Base-by-base conservation (phyloP, 2,888 invertebrate species). In the Hipparchia semele region DNA sequence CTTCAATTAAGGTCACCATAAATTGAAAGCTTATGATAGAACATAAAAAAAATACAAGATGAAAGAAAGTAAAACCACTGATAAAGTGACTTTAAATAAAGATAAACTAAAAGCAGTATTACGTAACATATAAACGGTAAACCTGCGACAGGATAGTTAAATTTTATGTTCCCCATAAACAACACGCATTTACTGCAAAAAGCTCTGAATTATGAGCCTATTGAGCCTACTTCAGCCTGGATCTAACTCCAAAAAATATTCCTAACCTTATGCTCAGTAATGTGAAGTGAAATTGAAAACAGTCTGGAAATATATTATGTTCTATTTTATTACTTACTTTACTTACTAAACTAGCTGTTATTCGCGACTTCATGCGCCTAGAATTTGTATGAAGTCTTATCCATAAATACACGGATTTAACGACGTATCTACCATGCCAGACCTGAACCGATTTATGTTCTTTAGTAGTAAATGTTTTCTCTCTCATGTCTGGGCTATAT, bases 131-230 rank as follows among this genome's bases (percentile, higher is more conserved):
- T 49, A 4, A 39, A 39, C 4, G 2, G 4, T 39, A 49, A 49
- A 49, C 49, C 49, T 49, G 53, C 12, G 53, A 53, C 53, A 53
- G 53, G 53, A 53, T 53, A 53, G 53, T 12, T 53, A 53, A 53
- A 53, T 53, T 53, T 53, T 53, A 59, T 59, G 33, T 59, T 33
- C 8, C 9, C 59, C 23, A 59, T 23, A 23, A 59, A 59, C 59
- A 59, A 59, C 59, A 59, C 23, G 8, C 23, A 23, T 59, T 59
- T 12, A 59, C 59, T 59, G 59, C 59, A 59, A 59, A 23, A 9
- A 59, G 59, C 23, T 59, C 61, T 88, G 65, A 23, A 51, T 68
- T 56, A 60, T 68, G 23, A 59, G 59, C 59, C 59, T 59, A 59
- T 59, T 59, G 9, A 59, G 59, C n/a, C 59, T 59, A 59, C 59